Evolutionary conservation across 2,113 vertebrate species (phyloP).

Genomic region (Elanoides forficatus): DNA sequence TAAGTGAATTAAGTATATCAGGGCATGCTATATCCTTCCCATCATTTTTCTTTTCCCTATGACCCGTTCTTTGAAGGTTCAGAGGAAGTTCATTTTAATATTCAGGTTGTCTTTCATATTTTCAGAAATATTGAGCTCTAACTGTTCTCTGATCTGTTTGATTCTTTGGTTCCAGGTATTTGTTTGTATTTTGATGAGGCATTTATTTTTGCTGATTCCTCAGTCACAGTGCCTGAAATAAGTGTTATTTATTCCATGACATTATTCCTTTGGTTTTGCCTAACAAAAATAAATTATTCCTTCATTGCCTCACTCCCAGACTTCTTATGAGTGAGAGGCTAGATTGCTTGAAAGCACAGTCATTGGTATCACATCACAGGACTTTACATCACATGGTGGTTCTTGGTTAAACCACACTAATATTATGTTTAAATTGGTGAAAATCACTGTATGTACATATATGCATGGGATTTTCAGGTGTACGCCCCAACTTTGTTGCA

Average conservation of each 20-base stretch:
- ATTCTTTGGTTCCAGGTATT: not conserved
- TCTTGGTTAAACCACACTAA: not conserved
- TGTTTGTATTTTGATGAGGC: not conserved
- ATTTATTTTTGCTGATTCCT: not conserved
- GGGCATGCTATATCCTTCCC: not conserved
- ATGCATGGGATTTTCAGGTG: not conserved
- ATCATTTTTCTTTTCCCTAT: not conserved
- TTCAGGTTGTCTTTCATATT: not conserved
- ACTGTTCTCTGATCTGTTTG: not conserved
- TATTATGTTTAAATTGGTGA: not conserved
- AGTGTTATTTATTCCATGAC: not conserved
- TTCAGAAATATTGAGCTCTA: not conserved
- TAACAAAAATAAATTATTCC: not conserved
- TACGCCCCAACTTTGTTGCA: not conserved
- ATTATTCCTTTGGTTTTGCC: not conserved
- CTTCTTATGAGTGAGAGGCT: not conserved
- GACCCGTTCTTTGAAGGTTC: not conserved
- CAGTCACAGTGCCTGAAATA: not conserved
- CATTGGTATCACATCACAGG: not conserved
- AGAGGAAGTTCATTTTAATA: not conserved
- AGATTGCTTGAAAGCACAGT: not conserved
- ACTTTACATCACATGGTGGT: not conserved
- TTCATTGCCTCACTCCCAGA: not conserved
- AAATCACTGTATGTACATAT: not conserved
- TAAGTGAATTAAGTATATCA: not conserved